phyloP scores from a whole-genome alignment of 2,888 invertebrate species.

The Loripinus fragilis region DNA sequence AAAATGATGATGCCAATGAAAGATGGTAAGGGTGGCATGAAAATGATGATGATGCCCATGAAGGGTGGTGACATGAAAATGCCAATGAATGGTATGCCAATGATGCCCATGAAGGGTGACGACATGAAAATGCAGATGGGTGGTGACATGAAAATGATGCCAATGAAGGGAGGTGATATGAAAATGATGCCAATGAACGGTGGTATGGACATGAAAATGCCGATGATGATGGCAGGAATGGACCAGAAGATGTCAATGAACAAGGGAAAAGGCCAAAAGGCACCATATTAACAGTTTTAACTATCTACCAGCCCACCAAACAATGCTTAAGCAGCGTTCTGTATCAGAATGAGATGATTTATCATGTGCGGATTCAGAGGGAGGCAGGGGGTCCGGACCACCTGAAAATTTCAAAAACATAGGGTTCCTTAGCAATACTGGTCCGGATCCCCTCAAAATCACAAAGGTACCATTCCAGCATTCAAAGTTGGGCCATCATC shows the following conservation, averaged over 20 bases:
- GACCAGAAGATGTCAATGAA: background rate
- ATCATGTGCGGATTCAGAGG: too few species aligned
- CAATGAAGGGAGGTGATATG: background rate
- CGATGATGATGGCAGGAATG: slow-evolving; percentile 4
- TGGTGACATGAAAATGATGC: background rate
- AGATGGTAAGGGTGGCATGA: slow-evolving; percentile 16
- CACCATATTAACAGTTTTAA: too few species aligned
- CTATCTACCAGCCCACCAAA: too few species aligned
- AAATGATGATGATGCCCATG: slow-evolving; percentile 5
- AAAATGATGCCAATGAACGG: background rate
- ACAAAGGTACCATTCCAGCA: too few species aligned
- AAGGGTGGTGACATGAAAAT: slow-evolving; percentile 4
- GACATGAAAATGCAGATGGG: background rate
- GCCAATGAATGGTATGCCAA: slow-evolving; percentile 10
- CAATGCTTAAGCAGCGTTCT: too few species aligned
- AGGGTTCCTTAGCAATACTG: too few species aligned
- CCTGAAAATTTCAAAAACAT: too few species aligned
- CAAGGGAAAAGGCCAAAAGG: background rate
- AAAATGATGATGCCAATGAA: slow-evolving; percentile 40
- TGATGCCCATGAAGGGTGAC: slow-evolving; percentile 10
- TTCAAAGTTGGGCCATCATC: too few species aligned
- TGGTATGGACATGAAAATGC: slow-evolving; percentile 11
- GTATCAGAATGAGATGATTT: too few species aligned
- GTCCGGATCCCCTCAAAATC: too few species aligned
- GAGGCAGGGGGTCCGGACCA: too few species aligned